phyloP scores from a whole-genome alignment of 2,888 invertebrate genomes.

The Diarsia rubi region DNA sequence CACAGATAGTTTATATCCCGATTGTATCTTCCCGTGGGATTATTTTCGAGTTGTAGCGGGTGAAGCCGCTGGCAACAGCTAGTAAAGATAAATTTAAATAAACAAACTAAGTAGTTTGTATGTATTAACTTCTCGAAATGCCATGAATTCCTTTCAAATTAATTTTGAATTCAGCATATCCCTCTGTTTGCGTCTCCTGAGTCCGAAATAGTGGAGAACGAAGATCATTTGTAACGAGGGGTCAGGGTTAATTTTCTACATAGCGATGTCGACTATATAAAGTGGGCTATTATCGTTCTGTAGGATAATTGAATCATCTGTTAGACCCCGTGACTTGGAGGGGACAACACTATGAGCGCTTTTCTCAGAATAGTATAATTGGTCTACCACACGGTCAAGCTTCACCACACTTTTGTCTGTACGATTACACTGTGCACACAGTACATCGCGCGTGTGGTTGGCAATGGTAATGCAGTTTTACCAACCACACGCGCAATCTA shows the following conservation, averaged over 20 bases:
- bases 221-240: constrained; percentile 59
- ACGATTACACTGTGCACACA: no score
- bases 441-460: no score
- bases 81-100: background rate
- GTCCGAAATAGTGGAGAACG: constrained; percentile 48
- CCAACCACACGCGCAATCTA: no score
- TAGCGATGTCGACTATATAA: constrained; percentile 64
- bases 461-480: no score
- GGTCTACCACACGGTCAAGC: no score
- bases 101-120: background rate
- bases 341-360: constrained; percentile 27
- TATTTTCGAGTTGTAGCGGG: no score
- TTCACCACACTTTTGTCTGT: no score
- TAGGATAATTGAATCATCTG: constrained; percentile 64
- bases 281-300: constrained; percentile 60
- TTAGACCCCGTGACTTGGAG: constrained; percentile 42
- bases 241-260: constrained; percentile 65
- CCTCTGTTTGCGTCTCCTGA: constrained; percentile 28
- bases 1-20: no score
- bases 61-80: no score
- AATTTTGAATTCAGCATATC: constrained; percentile 36
- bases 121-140: constrained; percentile 13
- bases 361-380: constrained; percentile 34
- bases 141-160: constrained; percentile 34
- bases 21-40: no score